Evolutionary conservation across 2,113 vertebrate genomes (phyloP), one percentile per base, ranked within the genome.

Genomic region (Brachionichthys hirsutus): DNA sequence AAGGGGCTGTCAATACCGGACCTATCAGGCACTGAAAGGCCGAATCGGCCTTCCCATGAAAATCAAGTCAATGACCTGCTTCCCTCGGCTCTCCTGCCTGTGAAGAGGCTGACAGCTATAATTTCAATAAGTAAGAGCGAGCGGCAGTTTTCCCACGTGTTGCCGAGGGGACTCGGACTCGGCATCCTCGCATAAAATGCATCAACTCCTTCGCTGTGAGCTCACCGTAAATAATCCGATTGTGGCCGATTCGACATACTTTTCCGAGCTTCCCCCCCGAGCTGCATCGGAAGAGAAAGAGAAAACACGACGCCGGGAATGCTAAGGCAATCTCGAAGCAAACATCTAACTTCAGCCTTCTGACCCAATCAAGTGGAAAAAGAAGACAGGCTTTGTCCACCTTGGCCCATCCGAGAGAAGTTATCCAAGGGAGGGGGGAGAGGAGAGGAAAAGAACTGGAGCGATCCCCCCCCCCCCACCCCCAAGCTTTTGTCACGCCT

Each of bases 1-100:
- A 78, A 70, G 72, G 72, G 86, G 85, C 92, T 92, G 92, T 94
- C 94, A 93, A 92, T 91, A 91, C 87, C 73, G 87, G 79, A 89
- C 88, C 90, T 82, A 89, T 83, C 77, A 9, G 82, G 67, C 88
- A 71, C 83, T 90, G 91, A 92, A 94, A 87, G 87, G 92, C 89
- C 83, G 88, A 94, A 92, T 91, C 91, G 85, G 90, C 75, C 94
- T 96, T 96, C 95, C 95, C 95, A 95, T 95, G 94, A 95, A 96
- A 96, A 95, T 96, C 93, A 92, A 94, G 91, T 94, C 93, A 94
- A 90, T 92, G 93, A 92, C 91, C 89, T 92, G 88, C 89, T 90
- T 93, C 90, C 85, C 85, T 83, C 83, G 84, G 60, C 85, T 65
- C 84, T 86, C 53, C 85, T 62, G 80, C 90, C 93, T 85, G 90